Base-by-base conservation (phyloP, 2,888 invertebrate genomes). In the Lasioglossum malachurum region DNA sequence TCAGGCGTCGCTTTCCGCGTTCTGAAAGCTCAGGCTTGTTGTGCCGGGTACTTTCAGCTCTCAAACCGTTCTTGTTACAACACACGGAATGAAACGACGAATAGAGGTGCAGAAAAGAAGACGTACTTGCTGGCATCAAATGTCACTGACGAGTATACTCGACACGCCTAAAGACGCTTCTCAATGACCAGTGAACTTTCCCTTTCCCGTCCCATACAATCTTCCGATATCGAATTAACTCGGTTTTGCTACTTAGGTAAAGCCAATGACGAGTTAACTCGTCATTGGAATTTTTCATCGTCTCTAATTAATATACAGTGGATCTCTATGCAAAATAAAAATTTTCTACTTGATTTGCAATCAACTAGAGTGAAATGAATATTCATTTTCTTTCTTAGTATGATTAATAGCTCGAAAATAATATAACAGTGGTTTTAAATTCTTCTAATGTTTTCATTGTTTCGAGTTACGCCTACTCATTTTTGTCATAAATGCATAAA, bases 1-100 rank as follows among this genome's bases (percentile, higher is more conserved):
- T 87, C 74, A 82, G 82, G 86, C 88, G 75, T 82, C 79, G 82
- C 88, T 88, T 88, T 89, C 84, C 89, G 86, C 84, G 83, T 89
- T 89, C 82, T 87, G 77, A 84, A 87, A 87, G 84, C 79, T 78
- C 87, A 64, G 49, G 49, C 74, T 75, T 69, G 69, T 64, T 64
- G 77, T 72, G 67, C 78, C 41, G 23, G 73, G 75, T 57, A 78
- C 71, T 84, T 69, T 53, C 31, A 64, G 31, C 84, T 80, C 80
- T 71, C 27, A 53, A 7, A 46, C 31, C 23, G 41, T 16, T 79
- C 72, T 72, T 72, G 57, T 75, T 78, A 44, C 71, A 46, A 53
- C 49, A 23, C 71, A 64, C 71, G 78, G 77, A 77, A 74, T 53
- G 72, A n/a, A 46, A 64, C 27, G 27, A 16, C 19, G 81, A 60